A percentile compares a stretch with the other conserved stretches of the same genome.
phyloP scores from a whole-genome alignment of 2,888 invertebrate species.

The Cheilosia variabilis region DNA sequence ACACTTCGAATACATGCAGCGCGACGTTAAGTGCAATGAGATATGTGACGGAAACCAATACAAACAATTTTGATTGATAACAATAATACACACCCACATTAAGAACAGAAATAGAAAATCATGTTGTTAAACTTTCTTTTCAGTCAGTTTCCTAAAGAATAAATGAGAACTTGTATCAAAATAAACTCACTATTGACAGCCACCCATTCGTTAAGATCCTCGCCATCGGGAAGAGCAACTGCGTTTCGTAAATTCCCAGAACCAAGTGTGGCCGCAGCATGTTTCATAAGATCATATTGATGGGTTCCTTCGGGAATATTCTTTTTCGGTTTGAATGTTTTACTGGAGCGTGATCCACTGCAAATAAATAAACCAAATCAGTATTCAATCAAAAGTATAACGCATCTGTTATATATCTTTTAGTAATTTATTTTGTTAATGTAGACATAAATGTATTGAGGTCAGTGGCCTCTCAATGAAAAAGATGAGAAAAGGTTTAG shows the following conservation, averaged over 20 bases:
- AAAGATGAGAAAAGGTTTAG: constrained; percentile 16
- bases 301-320: constrained; percentile 99
- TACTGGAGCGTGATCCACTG: constrained; percentile 90
- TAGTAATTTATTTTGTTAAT: constrained; percentile 25
- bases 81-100: no score
- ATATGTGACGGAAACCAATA: no score
- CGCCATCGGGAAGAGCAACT: constrained; percentile 98
- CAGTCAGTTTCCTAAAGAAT: no score
- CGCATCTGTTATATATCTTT: neutral
- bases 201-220: constrained; percentile 99
- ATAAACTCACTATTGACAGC: constrained; percentile 97
- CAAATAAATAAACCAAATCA: constrained; percentile 15
- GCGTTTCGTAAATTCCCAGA: constrained; percentile 98
- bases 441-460: constrained; percentile 15
- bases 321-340: constrained; percentile 99
- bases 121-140: neutral
- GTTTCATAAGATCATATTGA: constrained; percentile 99
- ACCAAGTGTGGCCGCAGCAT: constrained; percentile 98
- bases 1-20: no score
- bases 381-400: neutral
- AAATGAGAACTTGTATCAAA: no score
- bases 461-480: constrained; percentile 42
- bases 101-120: neutral
- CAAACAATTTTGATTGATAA: no score
- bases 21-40: no score